A percentile compares a stretch with the other conserved stretches of the same genome.
These are phyloP conservation scores for Ficedula albicollis DNA, from an alignment of 2,797 vertebrate species.

Conservation along the genomic window DNA sequence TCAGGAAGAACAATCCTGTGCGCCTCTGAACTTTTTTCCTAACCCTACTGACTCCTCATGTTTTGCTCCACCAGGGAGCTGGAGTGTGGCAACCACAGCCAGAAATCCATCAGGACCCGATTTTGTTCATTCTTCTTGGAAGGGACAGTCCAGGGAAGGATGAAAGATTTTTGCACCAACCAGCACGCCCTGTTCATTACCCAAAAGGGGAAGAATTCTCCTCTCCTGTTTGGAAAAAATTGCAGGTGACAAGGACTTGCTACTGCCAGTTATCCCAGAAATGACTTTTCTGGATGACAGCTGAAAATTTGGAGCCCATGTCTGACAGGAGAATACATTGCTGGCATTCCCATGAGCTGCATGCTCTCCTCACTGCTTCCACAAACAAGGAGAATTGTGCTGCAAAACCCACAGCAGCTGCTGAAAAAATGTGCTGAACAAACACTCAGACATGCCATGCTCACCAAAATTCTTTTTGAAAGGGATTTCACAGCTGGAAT, in stretches of 20 bases:
- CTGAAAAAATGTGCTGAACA: background rate
- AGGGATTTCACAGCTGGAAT: background rate
- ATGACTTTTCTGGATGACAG: background rate
- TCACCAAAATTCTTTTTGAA: background rate
- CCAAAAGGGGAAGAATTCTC: background rate
- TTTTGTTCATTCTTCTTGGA: background rate
- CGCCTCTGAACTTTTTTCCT: rapidly evolving
- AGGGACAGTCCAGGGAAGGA: background rate
- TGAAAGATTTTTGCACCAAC: background rate
- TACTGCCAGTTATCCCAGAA: background rate
- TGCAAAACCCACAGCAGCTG: background rate
- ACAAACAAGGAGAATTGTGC: background rate
- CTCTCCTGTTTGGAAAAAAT: background rate
- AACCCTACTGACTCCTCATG: background rate
- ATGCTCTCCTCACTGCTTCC: background rate
- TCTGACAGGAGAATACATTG: background rate
- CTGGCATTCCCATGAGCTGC: background rate
- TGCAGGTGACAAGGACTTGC: background rate
- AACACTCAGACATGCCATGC: background rate
- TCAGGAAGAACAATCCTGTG: background rate
- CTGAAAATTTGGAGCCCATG: background rate
- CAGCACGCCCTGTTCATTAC: background rate
- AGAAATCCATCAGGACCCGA: background rate
- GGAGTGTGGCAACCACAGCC: background rate
- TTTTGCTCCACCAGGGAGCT: background rate